Base-by-base conservation (phyloP, 2,888 invertebrate species). In the Pantelozetes paolii region DNA sequence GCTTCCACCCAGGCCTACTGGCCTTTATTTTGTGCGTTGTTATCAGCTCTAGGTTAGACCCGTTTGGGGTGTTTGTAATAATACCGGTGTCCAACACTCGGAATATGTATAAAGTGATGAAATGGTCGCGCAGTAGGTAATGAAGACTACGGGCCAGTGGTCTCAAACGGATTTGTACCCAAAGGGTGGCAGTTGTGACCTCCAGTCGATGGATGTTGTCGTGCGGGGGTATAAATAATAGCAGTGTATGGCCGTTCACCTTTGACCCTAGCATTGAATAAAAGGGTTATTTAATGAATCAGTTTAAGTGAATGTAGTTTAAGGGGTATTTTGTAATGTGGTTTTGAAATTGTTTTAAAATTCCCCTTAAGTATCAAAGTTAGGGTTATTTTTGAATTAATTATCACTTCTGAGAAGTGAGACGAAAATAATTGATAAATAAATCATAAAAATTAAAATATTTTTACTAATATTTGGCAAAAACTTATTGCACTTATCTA, bases 181-280 rank as follows among this genome's bases (percentile, higher is more conserved):
- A 90, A 78, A 94, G 86, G 79, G 89, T 88, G 42, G 92, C 92
- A 77, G 89, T 88, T 78, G 89, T 88, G 78, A 93, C 90, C 78
- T 87, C 85, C 78, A 91, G 85, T 78, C 89, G 89, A 72, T 80
- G 77, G 73, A 83, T 84, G 78, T 83, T 79, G 75, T 88, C 88
- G 78, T 86, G 85, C 77, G 88, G 87, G 80, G 90, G 88, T 74
- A 90, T 88, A 84, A 94, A 94, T 83, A 93, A 92, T 79, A 94
- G 86, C 79, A 93, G 85, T 75, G 90, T 88, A 83, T 93, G 92
- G 71, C 91, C 90, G 82, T 92, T 92, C 80, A 92, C 85, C 80
- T 88, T 88, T 79, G 88, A 88, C 80, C 93, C 93, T 93, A 50
- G 3, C 5, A 36, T 36, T n/a, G n/a, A n/a, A n/a, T n/a, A n/a